Conservation (phyloP, 2,113 vertebrate genomes). For the Dolichallabes microphthalmus region DNA sequence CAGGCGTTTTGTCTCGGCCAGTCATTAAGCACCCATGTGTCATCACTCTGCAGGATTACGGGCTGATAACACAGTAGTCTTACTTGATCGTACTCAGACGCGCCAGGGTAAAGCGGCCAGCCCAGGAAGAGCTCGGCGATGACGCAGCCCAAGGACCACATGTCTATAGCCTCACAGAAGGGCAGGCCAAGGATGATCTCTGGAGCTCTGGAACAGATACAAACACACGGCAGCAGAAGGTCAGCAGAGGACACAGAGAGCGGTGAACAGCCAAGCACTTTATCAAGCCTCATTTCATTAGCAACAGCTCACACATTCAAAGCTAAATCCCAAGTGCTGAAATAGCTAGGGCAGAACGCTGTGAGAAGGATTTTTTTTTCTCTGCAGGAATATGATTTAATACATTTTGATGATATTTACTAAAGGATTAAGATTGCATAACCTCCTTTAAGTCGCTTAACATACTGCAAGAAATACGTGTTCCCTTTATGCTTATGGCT, state of each 20-base stretch:
- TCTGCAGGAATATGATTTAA: not conserved
- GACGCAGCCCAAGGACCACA: conserved; percentile 99
- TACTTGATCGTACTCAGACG: conserved; percentile 98
- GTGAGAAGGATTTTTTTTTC: not conserved
- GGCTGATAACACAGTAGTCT: conserved; percentile 47
- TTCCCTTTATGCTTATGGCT: not conserved
- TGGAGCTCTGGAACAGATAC: conserved; percentile 80
- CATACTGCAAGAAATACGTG: not conserved
- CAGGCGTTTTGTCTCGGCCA: not conserved
- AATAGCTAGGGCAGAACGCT: not conserved
- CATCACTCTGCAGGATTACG: conserved; percentile 20
- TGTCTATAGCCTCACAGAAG: conserved; percentile 97
- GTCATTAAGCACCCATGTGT: conserved; percentile 9
- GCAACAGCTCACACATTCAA: not conserved
- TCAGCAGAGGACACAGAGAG: conserved; percentile 43
- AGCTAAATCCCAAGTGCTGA: not conserved
- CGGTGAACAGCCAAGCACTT: conserved; percentile 21
- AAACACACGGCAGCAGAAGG: conserved; percentile 28
- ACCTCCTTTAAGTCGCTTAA: not conserved
- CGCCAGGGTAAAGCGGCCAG: conserved; percentile 96
- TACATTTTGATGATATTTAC: not conserved
- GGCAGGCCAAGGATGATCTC: conserved; percentile 98
- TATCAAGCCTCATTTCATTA: conserved; percentile 31
- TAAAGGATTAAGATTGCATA: not conserved
- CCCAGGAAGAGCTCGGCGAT: conserved; percentile 98